These are phyloP conservation scores for Formicarius rufipectus DNA, from an alignment of 2,113 vertebrate genomes.

Conservation along the genomic window DNA sequence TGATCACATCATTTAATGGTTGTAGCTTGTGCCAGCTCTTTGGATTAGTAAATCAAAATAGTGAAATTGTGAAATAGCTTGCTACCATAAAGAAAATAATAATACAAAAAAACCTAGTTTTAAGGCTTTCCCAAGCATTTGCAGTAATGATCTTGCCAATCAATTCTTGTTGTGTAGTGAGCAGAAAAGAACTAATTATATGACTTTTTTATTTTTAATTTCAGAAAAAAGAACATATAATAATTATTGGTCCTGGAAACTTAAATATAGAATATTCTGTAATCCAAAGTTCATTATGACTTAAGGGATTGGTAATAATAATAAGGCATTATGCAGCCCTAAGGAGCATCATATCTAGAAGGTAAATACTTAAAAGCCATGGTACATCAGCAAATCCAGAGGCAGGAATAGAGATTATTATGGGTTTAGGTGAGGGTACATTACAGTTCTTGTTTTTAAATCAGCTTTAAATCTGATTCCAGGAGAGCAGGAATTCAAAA, in stretches of 20 bases:
- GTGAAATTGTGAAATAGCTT: slow-evolving; percentile 14
- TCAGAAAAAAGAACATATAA: slow-evolving; percentile 30
- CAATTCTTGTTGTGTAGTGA: not conserved
- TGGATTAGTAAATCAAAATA: slow-evolving; percentile 20
- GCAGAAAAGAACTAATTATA: slow-evolving; percentile 13
- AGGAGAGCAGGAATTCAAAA: not conserved
- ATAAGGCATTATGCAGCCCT: not conserved
- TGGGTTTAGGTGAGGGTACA: slow-evolving; percentile 29
- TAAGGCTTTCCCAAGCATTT: slow-evolving; percentile 6
- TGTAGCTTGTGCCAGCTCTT: not conserved
- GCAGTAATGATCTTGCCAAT: slow-evolving; percentile 2
- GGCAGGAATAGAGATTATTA: slow-evolving; percentile 42
- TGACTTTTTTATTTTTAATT: not conserved
- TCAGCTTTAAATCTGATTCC: slow-evolving; percentile 29
- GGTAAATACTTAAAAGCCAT: slow-evolving; percentile 56
- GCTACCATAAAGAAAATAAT: not conserved
- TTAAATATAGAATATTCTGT: slow-evolving; percentile 46
- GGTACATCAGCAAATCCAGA: slow-evolving; percentile 40
- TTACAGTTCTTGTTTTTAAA: slow-evolving; percentile 35
- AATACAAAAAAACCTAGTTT: not conserved
- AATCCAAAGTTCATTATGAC: slow-evolving; percentile 50
- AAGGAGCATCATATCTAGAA: slow-evolving; percentile 55
- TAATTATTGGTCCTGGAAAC: slow-evolving; percentile 42
- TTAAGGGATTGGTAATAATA: slow-evolving; percentile 42
- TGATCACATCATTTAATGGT: not conserved